Evolutionary conservation across 2,888 invertebrate genomes (phyloP).

Genomic region (Drosophila hamatofila): DNA sequence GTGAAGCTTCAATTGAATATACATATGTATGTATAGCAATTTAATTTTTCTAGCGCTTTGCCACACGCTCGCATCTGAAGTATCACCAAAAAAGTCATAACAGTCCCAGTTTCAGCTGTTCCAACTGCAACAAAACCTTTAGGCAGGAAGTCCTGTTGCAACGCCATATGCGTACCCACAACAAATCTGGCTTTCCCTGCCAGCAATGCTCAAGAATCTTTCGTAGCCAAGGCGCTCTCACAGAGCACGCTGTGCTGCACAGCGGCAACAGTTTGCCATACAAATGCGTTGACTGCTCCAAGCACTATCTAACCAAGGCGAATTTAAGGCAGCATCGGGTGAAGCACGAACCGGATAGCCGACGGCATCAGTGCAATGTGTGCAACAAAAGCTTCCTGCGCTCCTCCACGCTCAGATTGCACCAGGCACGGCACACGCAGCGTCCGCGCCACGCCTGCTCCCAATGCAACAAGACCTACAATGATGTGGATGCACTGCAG

Average conservation of each 20-base stretch:
- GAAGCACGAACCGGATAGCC: conserved; percentile 79
- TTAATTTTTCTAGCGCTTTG: conserved; percentile 87
- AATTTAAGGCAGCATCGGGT: conserved; percentile 89
- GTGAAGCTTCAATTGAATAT: not conserved
- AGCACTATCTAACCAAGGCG: conserved; percentile 88
- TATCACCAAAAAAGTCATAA: conserved; percentile 87
- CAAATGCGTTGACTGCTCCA: conserved; percentile 86
- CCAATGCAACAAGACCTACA: conserved; percentile 89
- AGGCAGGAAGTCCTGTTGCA: conserved; percentile 89
- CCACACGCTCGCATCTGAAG: conserved; percentile 90
- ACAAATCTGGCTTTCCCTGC: conserved; percentile 86
- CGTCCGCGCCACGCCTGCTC: conserved; percentile 88
- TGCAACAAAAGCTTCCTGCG: conserved; percentile 88
- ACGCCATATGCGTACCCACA: conserved; percentile 89
- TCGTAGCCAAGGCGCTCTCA: conserved; percentile 87
- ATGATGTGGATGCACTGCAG: conserved; percentile 89
- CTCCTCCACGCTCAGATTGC: conserved; percentile 87
- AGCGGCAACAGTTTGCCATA: conserved; percentile 89
- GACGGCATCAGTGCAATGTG: conserved; percentile 86
- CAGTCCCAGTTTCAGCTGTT: conserved; percentile 55
- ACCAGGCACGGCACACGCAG: conserved; percentile 86
- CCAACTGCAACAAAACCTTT: conserved; percentile 88
- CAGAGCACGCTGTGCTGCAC: conserved; percentile 88
- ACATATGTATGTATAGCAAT: not conserved
- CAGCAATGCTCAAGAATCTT: conserved; percentile 88